These are phyloP conservation scores for Sceliomorpha sp. DNA, from an alignment of 2,888 invertebrate species.

Conservation along the genomic window DNA sequence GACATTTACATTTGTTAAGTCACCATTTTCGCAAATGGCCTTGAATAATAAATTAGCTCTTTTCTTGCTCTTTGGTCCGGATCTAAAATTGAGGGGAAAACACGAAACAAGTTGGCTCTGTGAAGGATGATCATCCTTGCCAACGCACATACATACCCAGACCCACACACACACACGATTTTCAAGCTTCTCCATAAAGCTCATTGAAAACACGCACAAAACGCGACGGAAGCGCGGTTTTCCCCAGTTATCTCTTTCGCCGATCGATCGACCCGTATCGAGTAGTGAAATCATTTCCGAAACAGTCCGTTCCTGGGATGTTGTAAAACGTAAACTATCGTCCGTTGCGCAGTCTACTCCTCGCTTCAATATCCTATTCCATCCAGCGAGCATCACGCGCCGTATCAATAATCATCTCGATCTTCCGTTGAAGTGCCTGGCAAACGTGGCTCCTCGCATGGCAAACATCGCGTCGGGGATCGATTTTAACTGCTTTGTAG, in stretches of 20 bases:
- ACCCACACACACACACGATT: too few relatives aligned
- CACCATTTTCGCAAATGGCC: too few relatives aligned
- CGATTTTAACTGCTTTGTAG: conserved; percentile 39
- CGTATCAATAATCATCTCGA: conserved; percentile 48
- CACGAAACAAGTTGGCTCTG: too few relatives aligned
- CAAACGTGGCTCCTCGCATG: conserved; percentile 32
- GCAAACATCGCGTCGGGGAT: conserved; percentile 36
- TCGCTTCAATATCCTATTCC: conserved; percentile 30
- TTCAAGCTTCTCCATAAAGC: too few relatives aligned
- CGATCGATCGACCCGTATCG: background rate
- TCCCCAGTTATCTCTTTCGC: conserved; percentile 15
- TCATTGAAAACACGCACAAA: too few relatives aligned
- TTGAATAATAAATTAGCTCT: too few relatives aligned
- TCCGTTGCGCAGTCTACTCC: conserved; percentile 1
- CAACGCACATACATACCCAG: too few relatives aligned
- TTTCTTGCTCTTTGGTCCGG: too few relatives aligned
- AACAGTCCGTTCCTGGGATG: background rate
- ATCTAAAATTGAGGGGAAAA: too few relatives aligned
- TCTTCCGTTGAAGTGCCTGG: conserved; percentile 48
- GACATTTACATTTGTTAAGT: too few relatives aligned
- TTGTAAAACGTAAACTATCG: conserved; percentile 6
- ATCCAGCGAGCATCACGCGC: conserved; percentile 10
- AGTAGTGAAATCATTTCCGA: conserved; percentile 16
- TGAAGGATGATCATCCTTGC: too few relatives aligned
- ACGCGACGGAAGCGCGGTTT: conserved; percentile 4